Evolutionary conservation across 2,888 invertebrate species (phyloP).

Genomic region (Serrognathus titanus): DNA sequence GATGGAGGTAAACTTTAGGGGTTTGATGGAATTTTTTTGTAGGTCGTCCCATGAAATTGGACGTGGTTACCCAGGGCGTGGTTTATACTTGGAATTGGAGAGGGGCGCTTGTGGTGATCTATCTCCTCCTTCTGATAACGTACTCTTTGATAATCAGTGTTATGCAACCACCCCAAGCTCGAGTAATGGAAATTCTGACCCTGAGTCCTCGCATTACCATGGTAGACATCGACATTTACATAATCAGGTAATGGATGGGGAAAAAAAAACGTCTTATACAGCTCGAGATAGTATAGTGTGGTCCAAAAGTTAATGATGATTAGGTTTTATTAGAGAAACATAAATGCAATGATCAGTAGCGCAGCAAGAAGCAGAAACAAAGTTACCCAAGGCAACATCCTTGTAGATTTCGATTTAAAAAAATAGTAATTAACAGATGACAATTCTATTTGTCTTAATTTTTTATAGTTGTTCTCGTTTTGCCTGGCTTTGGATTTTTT

Average conservation of each 20-base stretch:
- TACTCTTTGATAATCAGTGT: conserved; percentile 92
- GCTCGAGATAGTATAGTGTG: too few relatives aligned
- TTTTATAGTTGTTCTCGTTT: too few relatives aligned
- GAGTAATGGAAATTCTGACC: conserved; percentile 88
- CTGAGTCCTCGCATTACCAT: conserved; percentile 69
- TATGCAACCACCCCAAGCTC: conserved; percentile 93
- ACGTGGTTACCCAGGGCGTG: conserved; percentile 67
- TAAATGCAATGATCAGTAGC: too few relatives aligned
- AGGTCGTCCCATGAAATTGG: conserved; percentile 73
- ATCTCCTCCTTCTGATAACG: conserved; percentile 90
- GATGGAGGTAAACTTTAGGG: too few relatives aligned
- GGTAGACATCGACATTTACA: conserved; percentile 58
- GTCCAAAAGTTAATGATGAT: too few relatives aligned
- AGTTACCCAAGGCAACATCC: too few relatives aligned
- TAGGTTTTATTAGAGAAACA: too few relatives aligned
- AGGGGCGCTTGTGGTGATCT: conserved; percentile 58
- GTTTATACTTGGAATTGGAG: conserved; percentile 77
- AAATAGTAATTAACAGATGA: too few relatives aligned
- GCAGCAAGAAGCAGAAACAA: too few relatives aligned
- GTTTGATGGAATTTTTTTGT: conserved; percentile 30
- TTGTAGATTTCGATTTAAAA: too few relatives aligned
- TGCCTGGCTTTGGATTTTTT: too few relatives aligned
- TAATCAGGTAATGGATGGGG: conserved; percentile 51
- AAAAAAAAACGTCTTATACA: neutral
- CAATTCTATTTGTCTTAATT: too few relatives aligned